Evolutionary conservation across 2,113 vertebrate species (phyloP).

Genomic region (Petroica traversi): DNA sequence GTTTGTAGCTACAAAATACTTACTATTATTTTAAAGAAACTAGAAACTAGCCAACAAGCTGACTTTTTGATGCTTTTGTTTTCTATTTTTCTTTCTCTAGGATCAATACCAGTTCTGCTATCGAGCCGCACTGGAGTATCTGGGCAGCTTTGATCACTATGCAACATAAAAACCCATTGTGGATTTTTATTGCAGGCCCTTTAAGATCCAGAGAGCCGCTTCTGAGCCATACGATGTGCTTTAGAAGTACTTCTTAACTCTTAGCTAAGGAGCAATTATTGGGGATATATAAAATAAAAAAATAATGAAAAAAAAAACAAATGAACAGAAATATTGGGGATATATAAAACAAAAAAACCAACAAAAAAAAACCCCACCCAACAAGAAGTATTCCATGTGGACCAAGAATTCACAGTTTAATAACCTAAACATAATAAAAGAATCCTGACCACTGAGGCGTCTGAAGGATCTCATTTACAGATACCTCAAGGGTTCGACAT

Average conservation of each 20-base stretch:
- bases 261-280: slow-evolving; percentile 95
- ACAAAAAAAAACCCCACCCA: slow-evolving; percentile 65
- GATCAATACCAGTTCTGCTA: slow-evolving; percentile 99
- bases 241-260: slow-evolving; percentile 98
- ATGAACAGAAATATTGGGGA: slow-evolving; percentile 77
- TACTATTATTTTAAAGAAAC: neutral
- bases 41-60: neutral
- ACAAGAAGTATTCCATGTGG: slow-evolving; percentile 84
- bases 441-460: slow-evolving; percentile 89
- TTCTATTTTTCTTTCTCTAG: slow-evolving; percentile 70
- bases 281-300: slow-evolving; percentile 83
- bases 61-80: slow-evolving; percentile 22
- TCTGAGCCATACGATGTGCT: slow-evolving; percentile 99
- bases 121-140: slow-evolving; percentile 96
- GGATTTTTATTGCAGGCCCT: slow-evolving; percentile 89
- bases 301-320: slow-evolving; percentile 37
- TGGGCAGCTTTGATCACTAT: slow-evolving; percentile 99
- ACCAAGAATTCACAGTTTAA: slow-evolving; percentile 91
- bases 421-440: slow-evolving; percentile 78
- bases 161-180: slow-evolving; percentile 92
- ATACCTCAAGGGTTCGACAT: slow-evolving; percentile 87
- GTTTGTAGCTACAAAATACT: neutral
- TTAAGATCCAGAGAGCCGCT: slow-evolving; percentile 94
- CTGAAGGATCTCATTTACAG: slow-evolving; percentile 79
- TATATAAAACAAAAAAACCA: slow-evolving; percentile 59